Base-by-base conservation (phyloP, 1,140 invertebrate species). In the Stegodyphus dumicola region DNA sequence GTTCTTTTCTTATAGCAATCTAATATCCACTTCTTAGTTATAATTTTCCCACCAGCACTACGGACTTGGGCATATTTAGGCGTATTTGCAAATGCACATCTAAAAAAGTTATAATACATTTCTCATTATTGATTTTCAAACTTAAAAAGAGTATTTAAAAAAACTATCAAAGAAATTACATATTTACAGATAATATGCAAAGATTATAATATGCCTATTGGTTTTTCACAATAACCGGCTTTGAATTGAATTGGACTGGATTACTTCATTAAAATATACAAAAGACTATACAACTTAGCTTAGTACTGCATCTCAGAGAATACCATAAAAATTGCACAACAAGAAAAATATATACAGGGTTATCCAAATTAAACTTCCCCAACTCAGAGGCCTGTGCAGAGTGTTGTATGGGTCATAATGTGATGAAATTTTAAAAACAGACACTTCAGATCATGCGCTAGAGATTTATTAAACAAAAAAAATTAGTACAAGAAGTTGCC, bases 21-120 rank as follows among this genome's bases (percentile, higher is more conserved):
- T 80, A 93, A 91, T 75, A 97, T 92, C 96, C 96, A 98, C 48
- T 94, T 91, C 88, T 94, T 94, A 17, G 90, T 94, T 2, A 96
- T 94, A 88, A 96, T 95, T 90, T 92, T 93, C 18, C 93, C 94
- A 17, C 90, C 90, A 88, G 92, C 92, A 4, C 93, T 93, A 88
- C 92, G 91, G 0, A 96, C 95, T 90, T 95, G 92, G 77, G 93
- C 92, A 89, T 94, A 95, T 90, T 97, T 97, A 13, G 96, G 96
- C 48, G 96, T 97, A 89, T 97, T 96, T 6, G 92, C 90, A 92
- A 96, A 97, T 17, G 96, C 96, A 92, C 96, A 97, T 71, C 95
- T 96, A 88, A 53, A 87, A 89, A 89, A 88, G 75, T 78, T 66
- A 15, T 64, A 86, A 71, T 11, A 84, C 49, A 13, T 33, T 33